Base-by-base conservation (phyloP, 2,888 invertebrate species). In the Cotesia congregata region DNA sequence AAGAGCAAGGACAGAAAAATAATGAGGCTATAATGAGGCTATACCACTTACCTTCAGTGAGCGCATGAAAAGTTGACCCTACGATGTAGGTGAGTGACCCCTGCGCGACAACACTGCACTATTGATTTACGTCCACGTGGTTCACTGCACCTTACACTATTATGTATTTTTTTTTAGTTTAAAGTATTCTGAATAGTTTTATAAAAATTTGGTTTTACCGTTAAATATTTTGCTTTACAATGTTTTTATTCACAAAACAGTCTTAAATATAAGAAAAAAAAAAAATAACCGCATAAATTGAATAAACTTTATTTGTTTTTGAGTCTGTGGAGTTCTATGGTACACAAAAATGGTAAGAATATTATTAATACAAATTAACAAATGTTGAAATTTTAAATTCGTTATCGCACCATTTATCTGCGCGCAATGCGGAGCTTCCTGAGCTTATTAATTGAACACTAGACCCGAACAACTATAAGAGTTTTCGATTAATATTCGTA, bases 21-120 rank as follows among this genome's bases (percentile, higher is more conserved):
- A 40, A 64, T 38, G 60, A 68, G 30, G 61, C 71, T 67, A 75
- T 30, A 40, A 64, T 38, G 60, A 68, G 30, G 61, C 71, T 67
- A 69, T 68, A 72, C 59, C 40, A 77, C 77, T 72, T 77, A 74
- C 77, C 67, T 67, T 75, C 78, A 73, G 77, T 79, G 80, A 79
- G 82, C 82, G 82, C 81, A 81, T 83, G 84, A 85, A 83, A 82
- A 85, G 84, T 85, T 85, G 87, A 88, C 87, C 87, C 85, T 85
- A 82, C 79, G 80, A 80, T 80, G 78, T 78, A 79, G 88, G 87
- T 88, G 87, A 88, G 77, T 87, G 88, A 88, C 86, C 88, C 83
- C 85, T 83, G 85, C 84, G 86, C 85, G 86, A 87, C 86, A 87
- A 87, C 87, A 87, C 86, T 87, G 88, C 88, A 87, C 86, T 88